A percentile compares a stretch with the other conserved stretches of the same genome.
These are phyloP conservation scores for Bursaphelenchus mucronatus DNA, from an alignment of 1,140 invertebrate genomes.

Conservation along the genomic window DNA sequence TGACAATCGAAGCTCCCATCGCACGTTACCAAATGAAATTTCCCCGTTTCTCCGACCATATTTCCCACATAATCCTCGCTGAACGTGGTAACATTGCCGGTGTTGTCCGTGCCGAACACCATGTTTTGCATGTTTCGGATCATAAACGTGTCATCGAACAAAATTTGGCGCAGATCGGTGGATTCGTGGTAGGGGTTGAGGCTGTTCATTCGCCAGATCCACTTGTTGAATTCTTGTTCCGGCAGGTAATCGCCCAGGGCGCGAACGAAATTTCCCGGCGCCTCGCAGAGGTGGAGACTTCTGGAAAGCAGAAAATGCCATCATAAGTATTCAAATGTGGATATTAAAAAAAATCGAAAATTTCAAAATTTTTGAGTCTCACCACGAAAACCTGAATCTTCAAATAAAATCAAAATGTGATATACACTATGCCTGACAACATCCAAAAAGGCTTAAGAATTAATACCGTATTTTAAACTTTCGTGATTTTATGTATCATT, in stretches of 20 bases:
- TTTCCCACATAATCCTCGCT: slow-evolving; percentile 18
- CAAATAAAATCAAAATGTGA: slow-evolving; percentile 14
- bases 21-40: slow-evolving; percentile 46
- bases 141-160: slow-evolving; percentile 28
- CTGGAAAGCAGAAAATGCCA: slow-evolving; percentile 23
- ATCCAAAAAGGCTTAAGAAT: too few relatives aligned
- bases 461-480: too few relatives aligned
- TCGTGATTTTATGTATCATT: too few relatives aligned
- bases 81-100: slow-evolving; percentile 28
- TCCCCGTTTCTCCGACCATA: slow-evolving; percentile 1
- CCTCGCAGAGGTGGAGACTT: slow-evolving; percentile 49
- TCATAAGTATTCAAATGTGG: slow-evolving; percentile 14
- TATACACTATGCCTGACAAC: not conserved
- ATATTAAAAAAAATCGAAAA: too few relatives aligned
- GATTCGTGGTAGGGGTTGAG: slow-evolving; percentile 35
- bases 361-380: too few relatives aligned
- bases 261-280: slow-evolving; percentile 46
- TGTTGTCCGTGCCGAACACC: slow-evolving; percentile 31
- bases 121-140: slow-evolving; percentile 1
- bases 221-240: slow-evolving; percentile 15
- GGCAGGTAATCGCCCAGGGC: slow-evolving; percentile 28
- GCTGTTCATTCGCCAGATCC: slow-evolving; percentile 29
- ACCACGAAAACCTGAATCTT: not conserved
- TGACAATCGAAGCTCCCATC: slow-evolving; percentile 49
- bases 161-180: not conserved